Conservation (phyloP, 2,888 invertebrate species). For the Mylabris sibirica region DNA sequence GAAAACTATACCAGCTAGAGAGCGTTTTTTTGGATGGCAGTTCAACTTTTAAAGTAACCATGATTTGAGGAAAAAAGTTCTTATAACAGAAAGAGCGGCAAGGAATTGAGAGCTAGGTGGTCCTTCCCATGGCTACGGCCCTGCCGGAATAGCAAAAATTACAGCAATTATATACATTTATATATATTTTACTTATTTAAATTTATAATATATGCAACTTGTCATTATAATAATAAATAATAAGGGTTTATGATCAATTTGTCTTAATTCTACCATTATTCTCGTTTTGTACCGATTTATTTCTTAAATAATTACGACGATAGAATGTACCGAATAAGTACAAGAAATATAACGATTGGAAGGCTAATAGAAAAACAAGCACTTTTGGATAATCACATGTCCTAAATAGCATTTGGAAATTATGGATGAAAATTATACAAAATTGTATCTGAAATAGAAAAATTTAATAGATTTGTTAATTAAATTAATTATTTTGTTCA, state of each 20-base stretch:
- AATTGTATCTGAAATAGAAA: conserved; percentile 72
- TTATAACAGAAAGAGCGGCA: no score
- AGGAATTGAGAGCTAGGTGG: no score
- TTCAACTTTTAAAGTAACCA: no score
- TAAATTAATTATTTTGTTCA: background rate
- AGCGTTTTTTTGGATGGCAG: no score
- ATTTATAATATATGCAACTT: background rate
- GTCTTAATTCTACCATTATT: conserved; percentile 42
- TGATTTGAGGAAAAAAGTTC: no score
- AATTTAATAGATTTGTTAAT: background rate
- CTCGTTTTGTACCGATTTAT: conserved; percentile 29
- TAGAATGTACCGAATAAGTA: conserved; percentile 84
- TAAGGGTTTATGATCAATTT: conserved; percentile 19
- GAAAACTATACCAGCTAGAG: no score
- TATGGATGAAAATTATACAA: conserved; percentile 77
- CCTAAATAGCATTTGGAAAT: conserved; percentile 68
- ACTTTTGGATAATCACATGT: conserved; percentile 76
- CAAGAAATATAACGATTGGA: conserved; percentile 75
- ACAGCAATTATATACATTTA: background rate
- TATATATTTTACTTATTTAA: background rate
- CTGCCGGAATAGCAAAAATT: no score
- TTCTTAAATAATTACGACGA: conserved; percentile 36
- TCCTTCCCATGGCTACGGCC: no score
- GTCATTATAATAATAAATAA: conserved; percentile 12
- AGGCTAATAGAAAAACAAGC: conserved; percentile 69